These are phyloP conservation scores for Brenthis daphne DNA, from an alignment of 2,888 invertebrate genomes.

Conservation along the genomic window DNA sequence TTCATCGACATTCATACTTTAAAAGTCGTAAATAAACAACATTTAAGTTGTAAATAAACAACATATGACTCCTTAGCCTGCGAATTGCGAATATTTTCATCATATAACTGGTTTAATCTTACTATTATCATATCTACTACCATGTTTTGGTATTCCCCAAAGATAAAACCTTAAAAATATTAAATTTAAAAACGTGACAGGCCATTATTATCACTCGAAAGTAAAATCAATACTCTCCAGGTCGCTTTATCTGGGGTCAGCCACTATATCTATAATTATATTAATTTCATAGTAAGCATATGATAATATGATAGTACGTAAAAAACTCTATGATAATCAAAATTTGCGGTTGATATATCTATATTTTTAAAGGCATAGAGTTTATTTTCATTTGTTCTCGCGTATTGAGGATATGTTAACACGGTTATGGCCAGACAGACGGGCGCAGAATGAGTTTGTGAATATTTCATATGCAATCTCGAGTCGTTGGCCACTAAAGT, in stretches of 20 bases:
- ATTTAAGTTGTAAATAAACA: no score
- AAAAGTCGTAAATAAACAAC: no score
- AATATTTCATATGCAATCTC: constrained; percentile 80
- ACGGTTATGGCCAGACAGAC: constrained; percentile 68
- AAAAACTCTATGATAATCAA: constrained; percentile 43
- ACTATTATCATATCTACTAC: no score
- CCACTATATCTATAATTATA: constrained; percentile 66
- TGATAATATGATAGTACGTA: constrained; percentile 36
- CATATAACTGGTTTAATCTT: no score
- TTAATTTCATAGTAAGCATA: constrained; percentile 50
- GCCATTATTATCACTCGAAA: constrained; percentile 46
- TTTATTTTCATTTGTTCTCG: constrained; percentile 27
- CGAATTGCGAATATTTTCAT: no score
- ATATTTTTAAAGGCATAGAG: constrained; percentile 13
- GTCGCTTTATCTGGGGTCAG: constrained; percentile 60
- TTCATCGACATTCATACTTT: no score
- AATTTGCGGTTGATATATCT: constrained; percentile 24
- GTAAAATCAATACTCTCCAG: constrained; percentile 61
- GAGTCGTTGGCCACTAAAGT: constrained; percentile 69
- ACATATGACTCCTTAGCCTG: no score
- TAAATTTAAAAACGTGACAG: constrained; percentile 48
- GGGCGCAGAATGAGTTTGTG: constrained; percentile 76
- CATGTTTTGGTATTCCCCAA: no score
- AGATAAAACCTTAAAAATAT: no score
- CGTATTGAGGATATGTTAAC: constrained; percentile 43